A percentile compares a stretch with the other conserved stretches of the same genome.
phyloP scores from a whole-genome alignment of 2,113 vertebrate genomes.

The Mobula birostris region DNA sequence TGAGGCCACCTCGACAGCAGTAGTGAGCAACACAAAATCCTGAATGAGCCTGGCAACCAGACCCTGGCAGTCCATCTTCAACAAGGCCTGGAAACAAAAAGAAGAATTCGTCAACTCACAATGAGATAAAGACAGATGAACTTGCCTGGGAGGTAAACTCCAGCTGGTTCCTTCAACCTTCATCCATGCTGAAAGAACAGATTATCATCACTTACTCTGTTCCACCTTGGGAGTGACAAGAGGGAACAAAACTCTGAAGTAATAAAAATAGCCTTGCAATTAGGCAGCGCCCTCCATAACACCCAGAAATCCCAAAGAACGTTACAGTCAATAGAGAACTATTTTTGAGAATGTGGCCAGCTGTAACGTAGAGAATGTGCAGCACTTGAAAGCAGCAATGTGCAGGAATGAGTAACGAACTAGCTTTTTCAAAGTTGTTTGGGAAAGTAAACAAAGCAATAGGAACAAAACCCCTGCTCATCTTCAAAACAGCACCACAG shows the following conservation, averaged over 20 bases:
- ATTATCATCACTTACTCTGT: neutral
- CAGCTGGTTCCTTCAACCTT: neutral
- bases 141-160: neutral
- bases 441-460: too few species aligned
- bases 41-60: slow-evolving; percentile 84
- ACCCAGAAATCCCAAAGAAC: too few species aligned
- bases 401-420: too few species aligned
- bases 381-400: too few species aligned
- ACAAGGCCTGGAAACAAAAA: slow-evolving; percentile 63
- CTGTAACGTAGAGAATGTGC: too few species aligned
- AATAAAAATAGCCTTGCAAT: too few species aligned
- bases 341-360: too few species aligned
- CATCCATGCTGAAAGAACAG: neutral
- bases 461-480: too few species aligned
- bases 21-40: slow-evolving; percentile 93
- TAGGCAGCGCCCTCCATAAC: too few species aligned
- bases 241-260: neutral
- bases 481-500: too few species aligned
- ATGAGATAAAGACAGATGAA: fast-evolving
- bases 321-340: too few species aligned
- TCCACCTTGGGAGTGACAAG: neutral
- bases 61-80: slow-evolving; percentile 96
- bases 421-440: too few species aligned
- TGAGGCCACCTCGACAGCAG: slow-evolving; percentile 82
- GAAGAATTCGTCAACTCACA: neutral